These are phyloP conservation scores for Florisuga fusca DNA, from an alignment of 2,797 vertebrate genomes.

Conservation along the genomic window DNA sequence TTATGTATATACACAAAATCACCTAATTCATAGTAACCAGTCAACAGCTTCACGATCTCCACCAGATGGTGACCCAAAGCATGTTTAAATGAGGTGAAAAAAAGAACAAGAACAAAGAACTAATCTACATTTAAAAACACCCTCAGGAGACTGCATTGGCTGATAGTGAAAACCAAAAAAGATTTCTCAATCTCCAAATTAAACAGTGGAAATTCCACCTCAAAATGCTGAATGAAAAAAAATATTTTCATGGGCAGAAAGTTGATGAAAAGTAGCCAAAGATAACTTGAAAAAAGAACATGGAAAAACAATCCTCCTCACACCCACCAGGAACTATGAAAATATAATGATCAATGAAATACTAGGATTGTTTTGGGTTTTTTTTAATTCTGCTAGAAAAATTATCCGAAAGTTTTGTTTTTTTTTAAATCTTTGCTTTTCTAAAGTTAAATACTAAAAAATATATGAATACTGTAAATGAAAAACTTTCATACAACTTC, in stretches of 20 bases:
- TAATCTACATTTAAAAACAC: slow-evolving; percentile 21
- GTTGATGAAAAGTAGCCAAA: neutral
- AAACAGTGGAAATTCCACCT: neutral
- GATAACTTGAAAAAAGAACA: neutral
- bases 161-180: slow-evolving; percentile 1
- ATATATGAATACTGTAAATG: neutral
- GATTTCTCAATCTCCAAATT: slow-evolving; percentile 1
- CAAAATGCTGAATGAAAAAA: neutral
- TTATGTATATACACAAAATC: neutral
- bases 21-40: neutral
- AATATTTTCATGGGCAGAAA: neutral
- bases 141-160: slow-evolving; percentile 66
- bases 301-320: neutral
- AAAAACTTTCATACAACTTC: neutral
- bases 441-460: neutral
- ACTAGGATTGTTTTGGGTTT: neutral
- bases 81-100: slow-evolving; percentile 21
- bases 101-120: slow-evolving; percentile 30
- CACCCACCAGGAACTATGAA: neutral
- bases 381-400: neutral
- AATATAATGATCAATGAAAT: neutral
- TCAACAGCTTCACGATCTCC: slow-evolving; percentile 26
- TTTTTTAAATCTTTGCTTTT: neutral
- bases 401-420: too few species aligned
- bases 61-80: slow-evolving; percentile 56